A percentile compares a stretch with the other conserved stretches of the same genome.
These are phyloP conservation scores for Ypsolopha scabrella DNA, from an alignment of 2,888 invertebrate genomes.

Conservation along the genomic window DNA sequence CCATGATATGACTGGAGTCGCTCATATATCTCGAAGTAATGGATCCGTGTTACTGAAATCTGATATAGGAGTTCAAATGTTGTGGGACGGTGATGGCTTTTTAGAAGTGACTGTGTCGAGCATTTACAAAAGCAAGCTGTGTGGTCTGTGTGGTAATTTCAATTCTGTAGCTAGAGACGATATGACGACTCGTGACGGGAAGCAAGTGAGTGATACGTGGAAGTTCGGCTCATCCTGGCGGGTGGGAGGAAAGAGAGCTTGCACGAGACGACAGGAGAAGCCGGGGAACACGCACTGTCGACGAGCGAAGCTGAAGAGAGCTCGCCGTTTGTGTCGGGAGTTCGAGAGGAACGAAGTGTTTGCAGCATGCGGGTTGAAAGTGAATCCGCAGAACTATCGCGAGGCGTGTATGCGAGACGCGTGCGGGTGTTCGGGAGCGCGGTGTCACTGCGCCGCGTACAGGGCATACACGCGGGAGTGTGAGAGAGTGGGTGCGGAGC, in stretches of 20 bases:
- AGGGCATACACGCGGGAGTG: constrained; percentile 92
- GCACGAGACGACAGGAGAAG: constrained; percentile 71
- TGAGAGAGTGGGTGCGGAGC: constrained; percentile 78
- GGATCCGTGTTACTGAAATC: constrained; percentile 77
- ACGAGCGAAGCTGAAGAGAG: constrained; percentile 52
- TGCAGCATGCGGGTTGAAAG: constrained; percentile 80
- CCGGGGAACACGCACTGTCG: constrained; percentile 57
- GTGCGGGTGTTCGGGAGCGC: constrained; percentile 85
- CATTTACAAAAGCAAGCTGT: constrained; percentile 79
- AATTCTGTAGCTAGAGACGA: constrained; percentile 90
- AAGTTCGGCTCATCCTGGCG: constrained; percentile 93
- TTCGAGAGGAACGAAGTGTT: constrained; percentile 71
- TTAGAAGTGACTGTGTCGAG: constrained; percentile 86
- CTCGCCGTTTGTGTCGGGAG: constrained; percentile 62
- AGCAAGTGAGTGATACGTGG: constrained; percentile 73
- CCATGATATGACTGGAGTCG: constrained; percentile 65
- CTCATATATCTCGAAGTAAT: constrained; percentile 74
- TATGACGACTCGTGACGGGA: constrained; percentile 78
- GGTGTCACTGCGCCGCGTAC: constrained; percentile 91
- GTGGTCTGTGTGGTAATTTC: constrained; percentile 96
- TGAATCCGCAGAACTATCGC: constrained; percentile 86
- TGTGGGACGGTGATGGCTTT: constrained; percentile 95
- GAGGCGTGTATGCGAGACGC: constrained; percentile 90
- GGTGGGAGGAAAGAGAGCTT: constrained; percentile 83
- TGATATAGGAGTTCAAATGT: constrained; percentile 82